phyloP scores from a whole-genome alignment of 2,113 vertebrate species.

The Notechis scutatus region DNA sequence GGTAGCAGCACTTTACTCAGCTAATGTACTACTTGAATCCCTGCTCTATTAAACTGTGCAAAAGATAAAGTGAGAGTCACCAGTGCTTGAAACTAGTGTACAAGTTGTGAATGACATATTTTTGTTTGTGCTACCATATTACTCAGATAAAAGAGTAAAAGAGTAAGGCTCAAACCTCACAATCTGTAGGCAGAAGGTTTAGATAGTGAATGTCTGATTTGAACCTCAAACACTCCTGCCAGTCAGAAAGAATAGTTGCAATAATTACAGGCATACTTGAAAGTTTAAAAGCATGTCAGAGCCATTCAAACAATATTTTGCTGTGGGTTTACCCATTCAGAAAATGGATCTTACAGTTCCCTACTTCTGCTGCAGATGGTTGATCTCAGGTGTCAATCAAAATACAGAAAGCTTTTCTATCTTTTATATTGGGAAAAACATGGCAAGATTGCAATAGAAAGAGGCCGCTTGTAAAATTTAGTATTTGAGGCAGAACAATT shows the following conservation, averaged over 20 bases:
- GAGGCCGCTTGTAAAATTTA: not conserved
- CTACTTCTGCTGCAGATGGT: not conserved
- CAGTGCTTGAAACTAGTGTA: not conserved
- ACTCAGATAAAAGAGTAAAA: not conserved
- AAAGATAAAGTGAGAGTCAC: too few species aligned
- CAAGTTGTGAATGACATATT: not conserved
- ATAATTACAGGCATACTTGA: not conserved
- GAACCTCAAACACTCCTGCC: not conserved
- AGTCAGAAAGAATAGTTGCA: not conserved
- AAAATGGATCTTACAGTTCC: not conserved
- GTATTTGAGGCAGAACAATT: not conserved
- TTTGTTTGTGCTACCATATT: not conserved
- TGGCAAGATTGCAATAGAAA: not conserved
- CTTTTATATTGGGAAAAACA: not conserved
- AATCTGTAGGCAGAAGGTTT: not conserved
- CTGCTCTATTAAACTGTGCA: too few species aligned
- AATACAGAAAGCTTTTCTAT: not conserved
- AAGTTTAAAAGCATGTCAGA: not conserved
- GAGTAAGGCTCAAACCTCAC: not conserved
- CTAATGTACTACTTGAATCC: not conserved
- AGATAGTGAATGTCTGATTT: not conserved
- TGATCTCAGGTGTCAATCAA: not conserved
- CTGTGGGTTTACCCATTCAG: not conserved
- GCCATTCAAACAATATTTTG: not conserved
- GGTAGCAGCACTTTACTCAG: not conserved